Conservation (phyloP, 2,113 vertebrate species). For the Mormyrus iriodes region DNA sequence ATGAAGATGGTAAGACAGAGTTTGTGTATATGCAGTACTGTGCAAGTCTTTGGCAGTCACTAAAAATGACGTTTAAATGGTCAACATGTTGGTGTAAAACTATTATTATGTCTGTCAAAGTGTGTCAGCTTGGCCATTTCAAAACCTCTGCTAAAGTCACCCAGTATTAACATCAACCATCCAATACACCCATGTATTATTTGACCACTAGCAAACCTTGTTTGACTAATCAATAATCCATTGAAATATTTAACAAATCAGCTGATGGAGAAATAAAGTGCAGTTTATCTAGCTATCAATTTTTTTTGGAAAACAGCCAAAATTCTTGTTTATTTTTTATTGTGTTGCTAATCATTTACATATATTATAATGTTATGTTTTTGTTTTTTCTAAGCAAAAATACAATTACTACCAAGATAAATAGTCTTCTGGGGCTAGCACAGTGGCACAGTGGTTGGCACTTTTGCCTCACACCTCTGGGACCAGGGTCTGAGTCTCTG, state of each 20-base stretch:
- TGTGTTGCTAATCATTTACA: neutral
- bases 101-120: neutral
- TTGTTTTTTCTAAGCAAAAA: neutral
- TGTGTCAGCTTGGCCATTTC: neutral
- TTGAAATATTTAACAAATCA: neutral
- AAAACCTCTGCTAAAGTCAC: neutral
- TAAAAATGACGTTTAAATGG: neutral
- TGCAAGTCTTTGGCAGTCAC: neutral
- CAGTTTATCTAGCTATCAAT: neutral
- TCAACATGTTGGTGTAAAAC: neutral
- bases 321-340: neutral
- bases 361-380: neutral
- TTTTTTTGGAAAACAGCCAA: neutral
- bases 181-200: neutral
- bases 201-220: neutral
- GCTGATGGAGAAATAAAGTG: neutral
- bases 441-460: neutral
- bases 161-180: neutral
- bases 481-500: neutral
- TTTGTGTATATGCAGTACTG: neutral
- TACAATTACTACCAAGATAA: neutral
- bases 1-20: slow-evolving; percentile 40
- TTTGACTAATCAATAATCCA: neutral
- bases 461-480: neutral
- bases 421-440: neutral